phyloP scores from a whole-genome alignment of 2,888 invertebrate genomes.

The Argyresthia albistria region DNA sequence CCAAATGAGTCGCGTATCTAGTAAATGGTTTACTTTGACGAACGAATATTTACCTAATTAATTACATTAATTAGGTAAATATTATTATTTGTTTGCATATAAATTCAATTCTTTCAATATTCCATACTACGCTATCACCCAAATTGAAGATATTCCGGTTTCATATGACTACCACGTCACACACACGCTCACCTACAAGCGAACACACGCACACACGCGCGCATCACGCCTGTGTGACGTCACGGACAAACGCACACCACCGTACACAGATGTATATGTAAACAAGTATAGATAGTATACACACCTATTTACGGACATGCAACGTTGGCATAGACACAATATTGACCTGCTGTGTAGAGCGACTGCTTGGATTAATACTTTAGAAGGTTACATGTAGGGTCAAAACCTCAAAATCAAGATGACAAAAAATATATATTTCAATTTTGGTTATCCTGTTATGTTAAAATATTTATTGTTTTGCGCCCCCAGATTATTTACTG shows the following conservation, averaged over 20 bases:
- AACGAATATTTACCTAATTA: no score
- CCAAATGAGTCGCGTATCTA: no score
- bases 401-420: no score
- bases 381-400: background rate
- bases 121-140: slow-evolving; percentile 15
- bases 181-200: slow-evolving; percentile 10
- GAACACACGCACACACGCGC: background rate
- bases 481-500: no score
- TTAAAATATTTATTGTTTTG: no score
- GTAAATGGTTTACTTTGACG: no score
- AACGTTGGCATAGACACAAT: slow-evolving; percentile 29
- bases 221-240: slow-evolving; percentile 4
- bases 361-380: slow-evolving; percentile 20
- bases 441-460: no score
- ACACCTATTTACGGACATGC: slow-evolving; percentile 19
- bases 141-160: slow-evolving; percentile 31
- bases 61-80: no score
- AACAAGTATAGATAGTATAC: slow-evolving; percentile 3
- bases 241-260: background rate
- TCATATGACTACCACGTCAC: slow-evolving; percentile 16
- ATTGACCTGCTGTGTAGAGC: slow-evolving; percentile 23
- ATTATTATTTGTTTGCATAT: no score
- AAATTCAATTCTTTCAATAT: background rate
- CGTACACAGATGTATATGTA: background rate
- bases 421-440: background rate